Evolutionary conservation across 2,113 vertebrate genomes (phyloP), one percentile per base, ranked within the genome.

Genomic region (Tachysurus fulvidraco): DNA sequence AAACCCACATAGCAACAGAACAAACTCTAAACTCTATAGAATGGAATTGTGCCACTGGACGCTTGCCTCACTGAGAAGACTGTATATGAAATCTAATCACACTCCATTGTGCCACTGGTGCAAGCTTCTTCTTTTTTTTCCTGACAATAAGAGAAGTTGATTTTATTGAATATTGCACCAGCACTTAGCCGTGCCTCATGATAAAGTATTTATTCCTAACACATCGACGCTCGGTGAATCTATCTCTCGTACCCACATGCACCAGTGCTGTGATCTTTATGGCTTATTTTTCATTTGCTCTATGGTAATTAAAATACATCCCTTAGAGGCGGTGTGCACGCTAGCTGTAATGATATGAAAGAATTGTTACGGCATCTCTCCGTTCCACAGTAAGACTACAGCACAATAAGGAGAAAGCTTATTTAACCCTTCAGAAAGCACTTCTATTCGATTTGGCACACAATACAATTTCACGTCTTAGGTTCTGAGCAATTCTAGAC

Each of bases 401-500:
- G 54, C 28, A 41, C 25, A 64, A 28, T 59, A 59, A 28, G 44
- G 41, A 85, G 44, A 54, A 85, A 52, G 59, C 41, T 12, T 67
- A 83, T 76, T 85, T 76, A 69, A 74, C 17, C 60, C 41, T 76
- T 64, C 77, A 55, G 57, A 83, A 86, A 86, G 60, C 65, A 60
- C 44, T 84, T 84, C 52, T 30, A 78, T 84, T 85, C 83, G 54
- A 82, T 67, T 88, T 64, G 36, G 59, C 82, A 71, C 62, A 16
- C 69, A 62, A 64, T 50, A 25, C 67, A 74, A 60, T 79, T 55
- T 84, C 60, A 85, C 78, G 83, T 83, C 65, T 54, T 69, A 64
- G 23, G 54, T 81, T 85, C 80, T 65, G 71, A 88, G 81, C 73
- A 0, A 30, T 87, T 81, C 8, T 17, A 54, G 79, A 69, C 25